Conservation (phyloP, 2,888 invertebrate species). For the Parasteatoda lunata region DNA sequence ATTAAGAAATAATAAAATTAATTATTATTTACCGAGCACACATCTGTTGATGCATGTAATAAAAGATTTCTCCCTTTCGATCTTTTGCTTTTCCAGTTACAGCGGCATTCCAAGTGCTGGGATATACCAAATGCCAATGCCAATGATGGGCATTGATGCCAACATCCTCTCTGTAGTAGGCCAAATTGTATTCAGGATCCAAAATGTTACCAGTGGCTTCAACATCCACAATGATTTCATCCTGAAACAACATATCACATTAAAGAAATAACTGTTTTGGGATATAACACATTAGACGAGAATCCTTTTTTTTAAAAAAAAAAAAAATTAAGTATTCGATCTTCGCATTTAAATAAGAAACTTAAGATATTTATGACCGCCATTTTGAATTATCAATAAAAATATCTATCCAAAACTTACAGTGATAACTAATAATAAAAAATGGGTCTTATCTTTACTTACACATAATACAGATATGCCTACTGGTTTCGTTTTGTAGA, state of each 20-base stretch:
- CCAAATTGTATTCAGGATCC: constrained; percentile 84
- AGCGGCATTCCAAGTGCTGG: constrained; percentile 80
- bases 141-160: constrained; percentile 81
- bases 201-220: constrained; percentile 82
- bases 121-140: constrained; percentile 79
- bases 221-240: constrained; percentile 72
- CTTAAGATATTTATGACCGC: no score
- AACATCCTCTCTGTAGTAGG: constrained; percentile 84
- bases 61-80: constrained; percentile 80
- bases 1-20: no score
- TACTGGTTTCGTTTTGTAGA: no score
- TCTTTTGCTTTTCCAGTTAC: constrained; percentile 77
- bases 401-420: no score
- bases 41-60: constrained; percentile 79
- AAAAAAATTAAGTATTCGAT: background rate
- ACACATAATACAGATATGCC: no score
- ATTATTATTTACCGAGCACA: constrained; percentile 64
- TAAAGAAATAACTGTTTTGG: no score
- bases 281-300: no score
- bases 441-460: no score
- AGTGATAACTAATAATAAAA: no score
- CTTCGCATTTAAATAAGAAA: no score
- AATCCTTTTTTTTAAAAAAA: background rate
- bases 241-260: constrained; percentile 11
- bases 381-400: no score